Percentiles rank a stretch among this genome's conserved stretches.
Evolutionary conservation across 2,888 invertebrate species (phyloP).

Genomic region (Gisinianus flammeolus): DNA sequence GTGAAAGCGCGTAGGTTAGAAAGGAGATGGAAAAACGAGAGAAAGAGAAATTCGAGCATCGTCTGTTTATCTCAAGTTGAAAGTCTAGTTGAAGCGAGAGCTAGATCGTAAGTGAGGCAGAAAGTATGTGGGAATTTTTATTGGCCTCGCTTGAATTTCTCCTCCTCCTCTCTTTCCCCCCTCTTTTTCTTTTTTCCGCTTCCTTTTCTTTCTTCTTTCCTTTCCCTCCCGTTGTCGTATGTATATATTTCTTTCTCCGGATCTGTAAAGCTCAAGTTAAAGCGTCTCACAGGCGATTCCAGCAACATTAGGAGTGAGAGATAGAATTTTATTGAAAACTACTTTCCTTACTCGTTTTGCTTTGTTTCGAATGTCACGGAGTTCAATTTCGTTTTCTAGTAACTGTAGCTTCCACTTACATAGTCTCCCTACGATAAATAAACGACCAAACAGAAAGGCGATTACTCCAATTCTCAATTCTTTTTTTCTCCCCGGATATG

Average conservation of each 20-base stretch:
- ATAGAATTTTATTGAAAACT: constrained; percentile 28
- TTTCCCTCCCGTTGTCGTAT: not conserved
- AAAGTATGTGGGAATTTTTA: constrained; percentile 29
- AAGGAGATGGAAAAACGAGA: not conserved
- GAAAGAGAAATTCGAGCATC: not conserved
- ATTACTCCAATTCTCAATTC: not conserved
- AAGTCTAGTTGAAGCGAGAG: not conserved
- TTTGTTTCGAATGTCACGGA: not conserved
- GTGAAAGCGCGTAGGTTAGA: not conserved
- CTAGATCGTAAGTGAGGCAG: constrained; percentile 1
- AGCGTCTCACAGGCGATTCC: not conserved
- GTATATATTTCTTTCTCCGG: not conserved
- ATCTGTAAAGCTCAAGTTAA: not conserved
- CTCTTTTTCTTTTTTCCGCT: not conserved
- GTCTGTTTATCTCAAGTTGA: not conserved
- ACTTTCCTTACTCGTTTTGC: too few species aligned
- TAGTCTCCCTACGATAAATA: not conserved
- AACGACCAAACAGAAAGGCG: not conserved
- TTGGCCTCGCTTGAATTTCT: constrained; percentile 14
- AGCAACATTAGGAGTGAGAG: not conserved
- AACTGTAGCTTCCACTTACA: not conserved
- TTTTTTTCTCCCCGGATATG: not conserved
- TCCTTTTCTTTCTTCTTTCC: not conserved
- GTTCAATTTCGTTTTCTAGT: constrained; percentile 10
- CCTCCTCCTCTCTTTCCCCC: not conserved